Evolutionary conservation across 35 echinoderm and acorn worm genomes (phyloP), one percentile per base, ranked within the genome.

Genomic region (Ophioderma brevispina): DNA sequence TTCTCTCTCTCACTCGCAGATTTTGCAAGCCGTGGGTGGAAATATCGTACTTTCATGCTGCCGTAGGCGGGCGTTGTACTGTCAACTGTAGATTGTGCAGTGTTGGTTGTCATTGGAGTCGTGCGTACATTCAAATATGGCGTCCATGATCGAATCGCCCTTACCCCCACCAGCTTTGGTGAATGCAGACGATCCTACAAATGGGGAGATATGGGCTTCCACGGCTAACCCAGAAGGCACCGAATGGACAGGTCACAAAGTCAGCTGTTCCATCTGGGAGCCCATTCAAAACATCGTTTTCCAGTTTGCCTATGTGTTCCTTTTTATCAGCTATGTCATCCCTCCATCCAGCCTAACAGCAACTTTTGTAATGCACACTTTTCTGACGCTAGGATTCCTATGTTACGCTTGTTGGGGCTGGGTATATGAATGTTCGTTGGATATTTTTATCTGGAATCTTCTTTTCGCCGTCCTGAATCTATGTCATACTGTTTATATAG

Each of bases 391-490:
- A 1, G 94, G 90, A 13, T 96, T 93, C 83, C 0, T 87, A 0
- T 36, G 88, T 33, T 55, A 95, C 38, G 83, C 81, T 1, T 38
- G 87, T 15, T 99, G 97, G 97, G 97, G 94, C 14, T 86, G 91
- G 41, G 17, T 93, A 0, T 91, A 92, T 40, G 59, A 82, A 19
- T 99, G 97, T 85, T 91, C 93, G 0, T 77, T 82, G 17, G 97
- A 99, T 46, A 78, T 99, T 0, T 95, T 99, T 37, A 91, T 75
- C 35, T 99, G 97, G 97, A 89, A 89, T 64, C 37, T 99, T 1
- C 39, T 88, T 10, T 95, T 95, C 35, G 63, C 81, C 35, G 1
- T 91, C 36, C 81, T 95, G 0, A 93, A 95, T 81, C 4, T 91
- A 4, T 80, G 64, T 40, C 93, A 99, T 79, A 64, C 88, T 46